Evolutionary conservation across 1,140 invertebrate genomes (phyloP).

Genomic region (Pomacea maculata): DNA sequence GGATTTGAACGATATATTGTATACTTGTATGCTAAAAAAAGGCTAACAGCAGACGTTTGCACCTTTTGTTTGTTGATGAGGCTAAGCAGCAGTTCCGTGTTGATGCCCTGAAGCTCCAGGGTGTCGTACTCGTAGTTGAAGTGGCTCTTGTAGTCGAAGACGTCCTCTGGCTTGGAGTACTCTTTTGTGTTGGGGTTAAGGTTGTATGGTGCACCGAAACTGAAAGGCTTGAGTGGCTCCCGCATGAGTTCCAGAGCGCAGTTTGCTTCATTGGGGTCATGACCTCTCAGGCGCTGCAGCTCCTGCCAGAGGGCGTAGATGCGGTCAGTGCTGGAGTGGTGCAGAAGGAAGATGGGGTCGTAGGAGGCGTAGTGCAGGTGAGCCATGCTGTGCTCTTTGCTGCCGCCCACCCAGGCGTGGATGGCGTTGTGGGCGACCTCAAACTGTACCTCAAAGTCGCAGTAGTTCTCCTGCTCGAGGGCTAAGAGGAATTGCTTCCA

Average conservation of each 20-base stretch:
- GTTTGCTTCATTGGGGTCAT: slow-evolving; percentile 28
- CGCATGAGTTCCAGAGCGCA: slow-evolving; percentile 37
- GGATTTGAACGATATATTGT: background rate
- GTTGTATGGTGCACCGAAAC: slow-evolving; percentile 40
- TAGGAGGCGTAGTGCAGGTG: slow-evolving; percentile 42
- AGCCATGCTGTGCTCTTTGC: slow-evolving; percentile 26
- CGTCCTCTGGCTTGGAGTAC: slow-evolving; percentile 30
- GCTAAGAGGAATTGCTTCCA: slow-evolving; percentile 29
- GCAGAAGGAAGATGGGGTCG: slow-evolving; percentile 35
- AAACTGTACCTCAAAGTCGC: slow-evolving; percentile 41
- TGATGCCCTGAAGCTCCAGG: slow-evolving; percentile 32
- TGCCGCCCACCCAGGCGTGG: slow-evolving; percentile 37
- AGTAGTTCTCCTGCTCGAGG: slow-evolving; percentile 42
- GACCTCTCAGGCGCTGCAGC: slow-evolving; percentile 34
- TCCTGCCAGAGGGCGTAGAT: slow-evolving; percentile 40
- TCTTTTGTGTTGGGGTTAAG: slow-evolving; percentile 30
- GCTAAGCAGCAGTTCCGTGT: slow-evolving; percentile 20
- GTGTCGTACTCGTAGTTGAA: slow-evolving; percentile 39
- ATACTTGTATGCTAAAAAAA: background rate
- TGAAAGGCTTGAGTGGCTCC: slow-evolving; percentile 39
- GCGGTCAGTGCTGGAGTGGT: slow-evolving; percentile 37
- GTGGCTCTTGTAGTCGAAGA: slow-evolving; percentile 33
- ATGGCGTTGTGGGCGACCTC: slow-evolving; percentile 38
- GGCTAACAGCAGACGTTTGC: slow-evolving; percentile 27
- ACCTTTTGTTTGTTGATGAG: slow-evolving; percentile 30